Conservation (phyloP, 53 echinoderm and acorn worm species). For the Paracentrotus lividus region DNA sequence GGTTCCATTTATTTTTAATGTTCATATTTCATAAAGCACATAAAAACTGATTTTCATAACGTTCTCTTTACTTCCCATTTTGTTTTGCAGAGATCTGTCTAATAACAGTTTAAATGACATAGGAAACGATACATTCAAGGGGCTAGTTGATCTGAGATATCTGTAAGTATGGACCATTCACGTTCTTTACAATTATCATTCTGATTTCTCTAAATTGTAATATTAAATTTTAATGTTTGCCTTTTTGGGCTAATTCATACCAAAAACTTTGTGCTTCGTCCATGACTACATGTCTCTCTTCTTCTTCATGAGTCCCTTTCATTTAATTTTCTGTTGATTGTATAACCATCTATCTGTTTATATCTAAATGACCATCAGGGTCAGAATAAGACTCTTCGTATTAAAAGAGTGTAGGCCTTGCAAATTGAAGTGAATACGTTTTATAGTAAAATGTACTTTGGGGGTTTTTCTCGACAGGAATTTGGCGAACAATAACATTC, state of each 20-base stretch:
- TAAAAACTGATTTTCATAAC: too few species aligned
- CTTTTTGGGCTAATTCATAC: too few species aligned
- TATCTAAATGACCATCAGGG: too few species aligned
- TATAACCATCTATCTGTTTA: too few species aligned
- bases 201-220: background rate
- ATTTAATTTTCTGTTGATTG: background rate
- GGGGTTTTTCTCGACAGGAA: conserved; percentile 52
- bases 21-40: too few species aligned
- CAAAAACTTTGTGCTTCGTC: background rate
- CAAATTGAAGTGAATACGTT: too few species aligned
- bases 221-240: too few species aligned
- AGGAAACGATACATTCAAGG: conserved; percentile 63
- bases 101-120: conserved; percentile 74
- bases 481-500: conserved; percentile 76
- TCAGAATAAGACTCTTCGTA: too few species aligned
- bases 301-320: background rate
- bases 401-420: too few species aligned
- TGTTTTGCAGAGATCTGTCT: conserved; percentile 77
- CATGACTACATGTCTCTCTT: background rate
- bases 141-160: conserved; percentile 10
- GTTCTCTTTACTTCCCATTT: background rate
- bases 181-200: background rate
- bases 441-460: background rate
- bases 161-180: conserved; percentile 73
- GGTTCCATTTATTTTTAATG: background rate